Evolutionary conservation across 2,113 vertebrate genomes (phyloP).

Genomic region (Aythya baeri): DNA sequence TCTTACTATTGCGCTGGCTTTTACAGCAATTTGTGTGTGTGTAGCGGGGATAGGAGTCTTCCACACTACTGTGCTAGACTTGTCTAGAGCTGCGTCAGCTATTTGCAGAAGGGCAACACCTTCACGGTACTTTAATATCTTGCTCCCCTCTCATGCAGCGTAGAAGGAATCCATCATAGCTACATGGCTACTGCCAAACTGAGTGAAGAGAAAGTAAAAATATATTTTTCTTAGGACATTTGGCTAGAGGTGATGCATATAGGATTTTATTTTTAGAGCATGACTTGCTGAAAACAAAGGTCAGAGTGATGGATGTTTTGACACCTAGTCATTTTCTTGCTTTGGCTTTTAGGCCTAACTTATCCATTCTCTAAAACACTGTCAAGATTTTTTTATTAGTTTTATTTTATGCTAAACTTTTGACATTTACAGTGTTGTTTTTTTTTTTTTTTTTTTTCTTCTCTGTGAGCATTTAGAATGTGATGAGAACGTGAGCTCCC

Average conservation of each 20-base stretch:
- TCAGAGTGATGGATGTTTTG: not conserved
- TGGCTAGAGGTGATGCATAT: not conserved
- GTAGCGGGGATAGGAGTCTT: not conserved
- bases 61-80: too few species aligned
- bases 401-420: not conserved
- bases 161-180: not conserved
- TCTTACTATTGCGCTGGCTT: not conserved
- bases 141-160: not conserved
- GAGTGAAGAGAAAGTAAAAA: not conserved
- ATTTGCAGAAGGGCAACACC: not conserved
- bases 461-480: not conserved
- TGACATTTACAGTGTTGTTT: not conserved
- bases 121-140: not conserved
- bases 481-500: not conserved
- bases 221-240: not conserved
- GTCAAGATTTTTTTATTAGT: not conserved
- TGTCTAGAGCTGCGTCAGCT: not conserved
- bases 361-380: not conserved
- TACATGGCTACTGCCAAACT: not conserved
- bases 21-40: not conserved
- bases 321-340: not conserved
- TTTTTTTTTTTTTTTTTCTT: not conserved
- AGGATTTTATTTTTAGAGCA: constrained; percentile 18
- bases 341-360: constrained; percentile 10
- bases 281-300: constrained; percentile 21